Percentiles rank a stretch among this genome's conserved stretches.
These are phyloP conservation scores for Oreocharis arfaki DNA, from an alignment of 2,113 vertebrate genomes.

Conservation along the genomic window DNA sequence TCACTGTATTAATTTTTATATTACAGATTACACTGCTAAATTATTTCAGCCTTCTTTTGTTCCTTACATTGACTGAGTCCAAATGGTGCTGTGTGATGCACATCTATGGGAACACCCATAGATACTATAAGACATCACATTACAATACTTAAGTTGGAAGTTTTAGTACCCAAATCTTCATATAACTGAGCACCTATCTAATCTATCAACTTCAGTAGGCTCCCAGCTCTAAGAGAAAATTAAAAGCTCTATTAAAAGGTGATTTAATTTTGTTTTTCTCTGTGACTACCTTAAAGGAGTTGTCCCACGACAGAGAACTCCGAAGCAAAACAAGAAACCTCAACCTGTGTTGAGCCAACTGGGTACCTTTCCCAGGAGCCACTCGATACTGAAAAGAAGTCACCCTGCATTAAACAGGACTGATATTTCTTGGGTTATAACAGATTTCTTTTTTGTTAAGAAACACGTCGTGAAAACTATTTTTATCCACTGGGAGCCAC, in stretches of 20 bases:
- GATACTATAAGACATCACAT: background rate
- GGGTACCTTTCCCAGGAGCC: background rate
- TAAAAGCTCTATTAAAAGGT: background rate
- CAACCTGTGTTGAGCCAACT: background rate
- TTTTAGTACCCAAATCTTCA: background rate
- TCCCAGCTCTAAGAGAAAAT: background rate
- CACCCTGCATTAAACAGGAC: background rate
- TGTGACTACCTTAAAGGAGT: background rate
- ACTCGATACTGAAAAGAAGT: background rate
- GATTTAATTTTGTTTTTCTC: background rate
- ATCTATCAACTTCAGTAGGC: background rate
- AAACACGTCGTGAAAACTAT: accelerated
- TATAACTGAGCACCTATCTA: background rate
- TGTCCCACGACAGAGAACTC: background rate
- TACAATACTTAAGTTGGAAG: background rate
- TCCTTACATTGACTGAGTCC: background rate
- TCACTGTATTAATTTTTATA: slow-evolving; percentile 42
- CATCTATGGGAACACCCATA: background rate
- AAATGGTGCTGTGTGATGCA: background rate
- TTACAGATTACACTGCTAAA: background rate
- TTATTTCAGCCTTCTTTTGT: background rate
- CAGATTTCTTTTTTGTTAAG: background rate
- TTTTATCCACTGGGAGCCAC: background rate
- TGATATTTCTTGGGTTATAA: background rate
- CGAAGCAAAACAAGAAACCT: background rate